Percentiles rank a stretch among this genome's conserved stretches.
phyloP scores from a whole-genome alignment of 2,888 invertebrate genomes.

The Cordylochernes scorpioides region DNA sequence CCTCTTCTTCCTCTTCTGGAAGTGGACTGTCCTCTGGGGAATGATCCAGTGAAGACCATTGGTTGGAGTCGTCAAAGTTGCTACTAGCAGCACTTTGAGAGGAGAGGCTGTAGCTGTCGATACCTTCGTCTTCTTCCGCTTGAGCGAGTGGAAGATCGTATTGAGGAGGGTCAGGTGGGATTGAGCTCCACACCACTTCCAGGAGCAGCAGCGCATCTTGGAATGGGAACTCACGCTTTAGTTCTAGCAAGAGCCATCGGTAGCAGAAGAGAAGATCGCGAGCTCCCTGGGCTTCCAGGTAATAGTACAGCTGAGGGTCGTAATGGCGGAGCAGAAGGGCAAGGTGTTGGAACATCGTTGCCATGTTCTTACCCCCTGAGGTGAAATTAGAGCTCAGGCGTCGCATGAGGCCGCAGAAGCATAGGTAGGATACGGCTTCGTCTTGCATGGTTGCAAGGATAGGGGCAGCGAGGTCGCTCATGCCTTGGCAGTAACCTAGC shows the following conservation, averaged over 20 bases:
- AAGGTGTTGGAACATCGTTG: constrained; percentile 68
- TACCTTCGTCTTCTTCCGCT: no score
- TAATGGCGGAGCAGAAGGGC: constrained; percentile 63
- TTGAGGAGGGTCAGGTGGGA: constrained; percentile 36
- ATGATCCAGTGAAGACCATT: no score
- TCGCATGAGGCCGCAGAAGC: constrained; percentile 81
- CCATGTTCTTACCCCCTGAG: constrained; percentile 75
- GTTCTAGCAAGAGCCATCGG: constrained; percentile 81
- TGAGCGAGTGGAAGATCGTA: constrained; percentile 14
- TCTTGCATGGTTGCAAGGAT: constrained; percentile 80
- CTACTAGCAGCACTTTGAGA: no score
- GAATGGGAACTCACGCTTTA: constrained; percentile 91
- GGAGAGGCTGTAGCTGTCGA: no score
- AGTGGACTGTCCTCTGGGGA: no score
- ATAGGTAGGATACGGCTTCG: constrained; percentile 85
- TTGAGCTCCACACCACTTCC: constrained; percentile 81
- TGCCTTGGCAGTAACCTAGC: constrained; percentile 86
- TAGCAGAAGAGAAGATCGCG: constrained; percentile 86
- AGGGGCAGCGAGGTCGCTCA: constrained; percentile 90
- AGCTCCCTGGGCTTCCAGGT: constrained; percentile 58
- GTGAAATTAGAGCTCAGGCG: constrained; percentile 65
- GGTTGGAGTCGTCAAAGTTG: no score
- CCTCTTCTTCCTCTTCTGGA: no score
- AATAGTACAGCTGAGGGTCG: constrained; percentile 68
- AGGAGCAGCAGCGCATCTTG: constrained; percentile 82